Evolutionary conservation across 2,888 invertebrate species (phyloP), one percentile per base, ranked within the genome.

Genomic region (Agonopterix alstromeriana): DNA sequence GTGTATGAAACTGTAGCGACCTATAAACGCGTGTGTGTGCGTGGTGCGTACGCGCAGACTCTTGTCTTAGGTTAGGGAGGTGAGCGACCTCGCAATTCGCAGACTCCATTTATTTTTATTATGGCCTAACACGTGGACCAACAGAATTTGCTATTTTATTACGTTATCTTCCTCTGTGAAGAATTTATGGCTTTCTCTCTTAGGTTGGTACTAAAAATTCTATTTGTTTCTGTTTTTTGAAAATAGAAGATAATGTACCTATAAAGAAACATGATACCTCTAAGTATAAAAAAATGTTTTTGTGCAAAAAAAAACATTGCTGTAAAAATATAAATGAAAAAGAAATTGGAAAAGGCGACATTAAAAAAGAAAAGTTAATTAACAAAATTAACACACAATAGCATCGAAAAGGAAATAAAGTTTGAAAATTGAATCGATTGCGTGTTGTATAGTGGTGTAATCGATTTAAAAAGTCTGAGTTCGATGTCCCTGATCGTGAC

Each of bases 21-120:
- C 74, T 73, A 75, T 70, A 71, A 67, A 67, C 59, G 63, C 53
- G 58, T 53, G 50, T 65, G 77, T 73, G 73, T 70, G 81, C 63
- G 77, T 70, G 73, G 61, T 79, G 79, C 80, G 79, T 80, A 78
- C 75, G 75, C 66, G 71, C 65, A 62, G 56, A 77, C 82, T 83
- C 86, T 86, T 86, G 87, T 86, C 87, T 88, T 87, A 88, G 87
- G 87, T 88, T 88, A 88, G 86, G 87, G 83, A 86, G 87, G 87
- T 86, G 85, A 85, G 77, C 81, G 87, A 87, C 86, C 87, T 80
- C 82, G 72, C 68, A 70, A 78, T 82, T 79, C 81, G 75, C 80
- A 77, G 82, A 79, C 72, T 76, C 81, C 80, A 79, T 86, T 85
- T 88, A 86, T 86, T 87, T 88, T 88, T 88, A 86, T 84, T 87